A percentile compares a stretch with the other conserved stretches of the same genome.
These are phyloP conservation scores for Eupithecia centaureata DNA, from an alignment of 2,888 invertebrate species.

Conservation along the genomic window DNA sequence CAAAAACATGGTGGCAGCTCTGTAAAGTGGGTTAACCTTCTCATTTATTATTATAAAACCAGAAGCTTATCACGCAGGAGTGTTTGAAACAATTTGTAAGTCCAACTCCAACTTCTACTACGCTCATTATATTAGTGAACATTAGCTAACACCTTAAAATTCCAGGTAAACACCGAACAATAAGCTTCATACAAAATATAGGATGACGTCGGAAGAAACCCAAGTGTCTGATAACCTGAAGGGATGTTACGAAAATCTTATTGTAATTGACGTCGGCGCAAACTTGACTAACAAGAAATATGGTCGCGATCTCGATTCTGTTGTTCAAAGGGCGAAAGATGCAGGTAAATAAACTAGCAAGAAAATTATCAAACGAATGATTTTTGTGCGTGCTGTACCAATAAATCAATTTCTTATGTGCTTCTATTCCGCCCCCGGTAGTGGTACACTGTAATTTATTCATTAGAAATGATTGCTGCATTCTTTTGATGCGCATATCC, in stretches of 20 bases:
- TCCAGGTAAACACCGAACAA: constrained; percentile 80
- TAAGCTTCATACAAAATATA: constrained; percentile 78
- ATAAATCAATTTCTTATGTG: constrained; percentile 39
- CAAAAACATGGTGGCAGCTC: constrained; percentile 82
- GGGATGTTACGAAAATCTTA: constrained; percentile 95
- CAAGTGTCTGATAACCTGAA: constrained; percentile 85
- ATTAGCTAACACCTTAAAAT: constrained; percentile 37
- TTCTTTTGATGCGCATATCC: constrained; percentile 37
- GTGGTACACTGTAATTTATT: constrained; percentile 51
- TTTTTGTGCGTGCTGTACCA: constrained; percentile 48
- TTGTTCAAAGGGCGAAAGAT: constrained; percentile 95
- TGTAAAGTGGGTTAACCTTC: constrained; percentile 73
- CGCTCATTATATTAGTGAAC: constrained; percentile 23
- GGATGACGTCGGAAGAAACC: constrained; percentile 82
- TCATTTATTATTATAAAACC: constrained; percentile 72
- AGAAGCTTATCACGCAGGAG: constrained; percentile 80
- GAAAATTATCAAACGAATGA: neutral
- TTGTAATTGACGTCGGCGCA: constrained; percentile 95
- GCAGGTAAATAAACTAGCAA: constrained; percentile 85
- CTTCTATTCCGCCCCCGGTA: constrained; percentile 35
- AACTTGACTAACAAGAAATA: constrained; percentile 97
- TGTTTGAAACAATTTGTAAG: constrained; percentile 83
- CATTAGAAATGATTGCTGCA: constrained; percentile 52
- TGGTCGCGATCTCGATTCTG: constrained; percentile 95
- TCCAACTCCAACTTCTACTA: constrained; percentile 36